Evolutionary conservation across 2,113 vertebrate species (phyloP).

Genomic region (Marcusenius ussheri): DNA sequence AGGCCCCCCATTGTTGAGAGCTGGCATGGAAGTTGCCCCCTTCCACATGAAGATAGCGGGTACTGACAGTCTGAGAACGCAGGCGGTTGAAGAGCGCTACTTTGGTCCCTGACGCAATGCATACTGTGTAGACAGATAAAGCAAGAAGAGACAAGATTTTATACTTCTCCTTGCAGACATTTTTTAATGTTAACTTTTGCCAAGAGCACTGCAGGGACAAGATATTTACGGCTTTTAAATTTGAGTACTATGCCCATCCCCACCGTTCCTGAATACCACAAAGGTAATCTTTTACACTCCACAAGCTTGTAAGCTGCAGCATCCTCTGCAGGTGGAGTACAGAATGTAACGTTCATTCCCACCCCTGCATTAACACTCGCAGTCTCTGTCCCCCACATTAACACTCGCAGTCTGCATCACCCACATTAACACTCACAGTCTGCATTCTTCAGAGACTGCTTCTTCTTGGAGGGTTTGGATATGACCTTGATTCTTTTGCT

Average conservation of each 20-base stretch:
- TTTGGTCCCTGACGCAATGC: conserved; percentile 97
- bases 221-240: neutral
- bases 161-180: neutral
- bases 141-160: conserved; percentile 24
- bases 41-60: conserved; percentile 96
- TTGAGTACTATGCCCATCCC: neutral
- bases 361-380: neutral
- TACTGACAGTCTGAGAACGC: conserved; percentile 97
- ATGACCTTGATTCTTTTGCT: conserved; percentile 99
- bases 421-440: conserved; percentile 78
- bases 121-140: conserved; percentile 69
- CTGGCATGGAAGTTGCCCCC: conserved; percentile 98
- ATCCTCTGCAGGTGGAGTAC: neutral
- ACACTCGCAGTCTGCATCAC: neutral
- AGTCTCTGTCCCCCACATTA: neutral
- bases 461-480: conserved; percentile 99
- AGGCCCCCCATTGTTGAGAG: conserved; percentile 98
- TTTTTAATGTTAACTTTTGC: neutral
- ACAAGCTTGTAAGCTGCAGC: neutral
- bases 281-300: neutral
- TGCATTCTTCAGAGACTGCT: conserved; percentile 97
- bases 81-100: conserved; percentile 98
- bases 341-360: neutral
- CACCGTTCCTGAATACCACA: neutral
- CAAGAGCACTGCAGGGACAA: neutral